These are phyloP conservation scores for Lepidurus apus DNA, from an alignment of 1,140 invertebrate species.

Conservation along the genomic window DNA sequence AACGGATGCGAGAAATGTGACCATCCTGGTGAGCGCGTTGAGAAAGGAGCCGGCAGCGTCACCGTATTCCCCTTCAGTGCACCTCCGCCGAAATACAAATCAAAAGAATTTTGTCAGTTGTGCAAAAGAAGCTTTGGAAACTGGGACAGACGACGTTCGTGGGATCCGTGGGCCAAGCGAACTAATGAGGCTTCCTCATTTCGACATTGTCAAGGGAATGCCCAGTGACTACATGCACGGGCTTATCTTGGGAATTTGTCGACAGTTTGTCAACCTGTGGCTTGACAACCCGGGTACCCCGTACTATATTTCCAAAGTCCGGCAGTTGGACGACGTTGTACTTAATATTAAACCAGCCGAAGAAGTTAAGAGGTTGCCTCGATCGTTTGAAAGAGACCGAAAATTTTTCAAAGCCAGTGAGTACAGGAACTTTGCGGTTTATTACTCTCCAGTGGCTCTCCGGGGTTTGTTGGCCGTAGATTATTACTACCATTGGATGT, in stretches of 20 bases:
- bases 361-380: background rate
- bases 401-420: constrained; percentile 30
- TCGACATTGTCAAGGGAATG: constrained; percentile 24
- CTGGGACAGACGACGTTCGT: background rate
- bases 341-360: constrained; percentile 14
- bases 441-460: constrained; percentile 30
- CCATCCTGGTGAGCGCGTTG: constrained; percentile 22
- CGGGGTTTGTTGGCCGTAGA: background rate
- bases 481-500: constrained; percentile 30
- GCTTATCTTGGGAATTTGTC: constrained; percentile 20
- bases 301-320: constrained; percentile 6
- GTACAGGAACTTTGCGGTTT: constrained; percentile 26
- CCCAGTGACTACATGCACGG: constrained; percentile 23
- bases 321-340: constrained; percentile 11
- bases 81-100: background rate
- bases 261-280: constrained; percentile 24
- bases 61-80: background rate
- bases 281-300: background rate
- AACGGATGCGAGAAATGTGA: constrained; percentile 25
- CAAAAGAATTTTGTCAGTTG: constrained; percentile 10
- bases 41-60: constrained; percentile 25
- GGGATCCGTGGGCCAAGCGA: constrained; percentile 17
- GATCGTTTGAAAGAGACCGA: constrained; percentile 17
- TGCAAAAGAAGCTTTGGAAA: constrained; percentile 12
- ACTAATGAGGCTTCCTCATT: background rate